phyloP scores from a whole-genome alignment of 2,797 vertebrate genomes.

The Chaetodon trifasciatus region DNA sequence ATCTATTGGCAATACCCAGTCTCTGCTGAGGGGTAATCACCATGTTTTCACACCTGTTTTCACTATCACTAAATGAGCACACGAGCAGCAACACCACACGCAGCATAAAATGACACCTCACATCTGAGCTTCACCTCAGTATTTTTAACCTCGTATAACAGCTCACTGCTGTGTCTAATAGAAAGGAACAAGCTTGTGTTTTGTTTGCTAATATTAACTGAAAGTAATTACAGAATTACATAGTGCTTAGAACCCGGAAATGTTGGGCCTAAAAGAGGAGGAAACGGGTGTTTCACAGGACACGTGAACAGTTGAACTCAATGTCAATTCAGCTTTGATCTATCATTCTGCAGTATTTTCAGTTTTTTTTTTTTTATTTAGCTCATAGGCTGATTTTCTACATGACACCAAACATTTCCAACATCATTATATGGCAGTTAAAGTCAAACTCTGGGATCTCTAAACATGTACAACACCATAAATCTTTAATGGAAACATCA shows the following conservation, averaged over 20 bases:
- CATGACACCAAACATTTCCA: background rate
- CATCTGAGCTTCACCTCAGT: background rate
- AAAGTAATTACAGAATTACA: background rate
- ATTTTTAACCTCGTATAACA: background rate
- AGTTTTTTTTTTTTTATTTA: background rate
- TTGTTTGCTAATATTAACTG: background rate
- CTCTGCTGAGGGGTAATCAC: background rate
- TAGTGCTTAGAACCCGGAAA: background rate
- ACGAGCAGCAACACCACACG: background rate
- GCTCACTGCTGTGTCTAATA: background rate
- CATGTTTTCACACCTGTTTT: background rate
- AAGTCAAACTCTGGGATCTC: background rate
- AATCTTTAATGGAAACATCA: background rate
- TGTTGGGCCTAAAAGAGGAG: background rate
- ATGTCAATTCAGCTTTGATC: too few species aligned
- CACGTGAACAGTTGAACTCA: too few species aligned
- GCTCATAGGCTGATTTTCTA: background rate
- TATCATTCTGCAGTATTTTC: background rate
- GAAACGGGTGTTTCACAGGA: background rate
- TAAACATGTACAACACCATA: background rate
- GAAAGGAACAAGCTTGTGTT: background rate
- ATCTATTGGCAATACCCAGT: background rate
- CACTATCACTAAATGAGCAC: background rate
- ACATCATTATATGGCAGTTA: background rate
- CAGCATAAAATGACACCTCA: background rate